A percentile compares a stretch with the other conserved stretches of the same genome.
Conservation (phyloP, 2,113 vertebrate genomes). For the Pterocles orientalis region DNA sequence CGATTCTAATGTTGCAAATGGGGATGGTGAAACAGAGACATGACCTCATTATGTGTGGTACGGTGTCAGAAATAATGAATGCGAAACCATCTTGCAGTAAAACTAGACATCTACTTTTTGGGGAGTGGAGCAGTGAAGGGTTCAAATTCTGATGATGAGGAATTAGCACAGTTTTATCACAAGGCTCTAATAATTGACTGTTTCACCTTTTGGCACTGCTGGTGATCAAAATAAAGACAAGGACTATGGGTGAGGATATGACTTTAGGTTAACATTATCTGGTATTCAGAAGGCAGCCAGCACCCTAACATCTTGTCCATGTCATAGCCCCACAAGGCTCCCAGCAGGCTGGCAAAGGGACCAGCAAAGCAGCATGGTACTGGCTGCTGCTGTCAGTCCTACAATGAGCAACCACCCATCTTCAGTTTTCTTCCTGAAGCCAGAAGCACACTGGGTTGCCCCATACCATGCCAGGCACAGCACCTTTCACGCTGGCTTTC, state of each 20-base stretch:
- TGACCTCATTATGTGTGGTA: neutral
- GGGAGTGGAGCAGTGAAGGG: neutral
- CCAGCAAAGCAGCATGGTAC: neutral
- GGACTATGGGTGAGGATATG: neutral
- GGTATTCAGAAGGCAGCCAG: neutral
- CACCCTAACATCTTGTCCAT: neutral
- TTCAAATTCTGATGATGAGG: neutral
- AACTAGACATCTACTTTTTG: neutral
- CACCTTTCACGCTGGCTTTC: neutral
- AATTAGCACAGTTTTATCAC: neutral
- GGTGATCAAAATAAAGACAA: neutral
- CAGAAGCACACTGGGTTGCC: neutral
- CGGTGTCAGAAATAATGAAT: neutral
- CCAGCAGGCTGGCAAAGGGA: neutral
- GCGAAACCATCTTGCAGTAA: neutral
- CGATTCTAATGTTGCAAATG: neutral
- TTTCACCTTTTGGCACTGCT: neutral
- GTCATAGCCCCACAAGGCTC: neutral
- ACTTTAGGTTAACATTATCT: neutral
- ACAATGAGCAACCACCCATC: neutral
- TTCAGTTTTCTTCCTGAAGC: neutral
- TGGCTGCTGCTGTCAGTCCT: neutral
- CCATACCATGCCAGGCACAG: neutral
- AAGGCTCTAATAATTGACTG: neutral
- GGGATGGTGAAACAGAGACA: neutral